These are phyloP conservation scores for Gisinianus flammeolus DNA, from an alignment of 2,888 invertebrate species.

Conservation along the genomic window DNA sequence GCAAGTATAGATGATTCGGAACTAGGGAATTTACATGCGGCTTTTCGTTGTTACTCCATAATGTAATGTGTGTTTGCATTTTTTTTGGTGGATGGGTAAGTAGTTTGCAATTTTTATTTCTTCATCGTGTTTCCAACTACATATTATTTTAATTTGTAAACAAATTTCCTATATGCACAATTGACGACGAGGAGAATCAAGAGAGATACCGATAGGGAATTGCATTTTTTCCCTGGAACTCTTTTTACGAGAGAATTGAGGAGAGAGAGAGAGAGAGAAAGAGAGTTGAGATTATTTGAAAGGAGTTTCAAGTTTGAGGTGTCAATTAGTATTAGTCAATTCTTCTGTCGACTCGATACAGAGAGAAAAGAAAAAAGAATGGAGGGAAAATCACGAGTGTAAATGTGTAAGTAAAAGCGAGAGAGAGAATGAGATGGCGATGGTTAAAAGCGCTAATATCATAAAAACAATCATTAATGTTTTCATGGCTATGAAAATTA, in stretches of 20 bases:
- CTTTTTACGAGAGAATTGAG: no score
- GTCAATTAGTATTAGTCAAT: neutral
- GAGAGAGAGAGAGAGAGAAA: no score
- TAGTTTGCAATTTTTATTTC: slow-evolving; percentile 27
- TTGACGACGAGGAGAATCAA: neutral
- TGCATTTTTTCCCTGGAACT: neutral
- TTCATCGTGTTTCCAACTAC: slow-evolving; percentile 18
- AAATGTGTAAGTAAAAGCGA: neutral
- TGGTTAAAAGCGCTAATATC: neutral
- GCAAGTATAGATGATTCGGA: no score
- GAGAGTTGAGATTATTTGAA: no score
- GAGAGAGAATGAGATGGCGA: no score
- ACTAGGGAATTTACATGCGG: no score
- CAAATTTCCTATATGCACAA: neutral
- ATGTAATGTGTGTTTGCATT: no score
- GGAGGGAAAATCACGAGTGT: no score
- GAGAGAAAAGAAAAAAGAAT: neutral
- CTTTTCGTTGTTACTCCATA: no score
- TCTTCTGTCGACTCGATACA: neutral
- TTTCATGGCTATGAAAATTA: neutral
- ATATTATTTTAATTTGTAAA: neutral
- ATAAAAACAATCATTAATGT: neutral
- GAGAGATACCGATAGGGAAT: neutral
- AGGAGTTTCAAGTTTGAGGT: no score
- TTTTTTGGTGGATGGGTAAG: no score